These are phyloP conservation scores for Palloptera scutellata DNA, from an alignment of 2,888 invertebrate genomes.

Conservation along the genomic window DNA sequence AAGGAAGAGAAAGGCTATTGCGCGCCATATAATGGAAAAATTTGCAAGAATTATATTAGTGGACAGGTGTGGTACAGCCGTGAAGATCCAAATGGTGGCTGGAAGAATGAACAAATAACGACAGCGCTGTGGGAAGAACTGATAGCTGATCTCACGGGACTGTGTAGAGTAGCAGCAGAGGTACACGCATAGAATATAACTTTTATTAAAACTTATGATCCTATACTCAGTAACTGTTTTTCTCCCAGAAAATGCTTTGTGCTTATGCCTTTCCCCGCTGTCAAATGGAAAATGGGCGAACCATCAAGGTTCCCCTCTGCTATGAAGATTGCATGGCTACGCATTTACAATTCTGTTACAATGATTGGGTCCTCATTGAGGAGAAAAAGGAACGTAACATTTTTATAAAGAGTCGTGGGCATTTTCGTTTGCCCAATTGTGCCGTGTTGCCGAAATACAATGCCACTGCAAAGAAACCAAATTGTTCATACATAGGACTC, in stretches of 20 bases:
- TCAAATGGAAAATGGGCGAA: slow-evolving; percentile 71
- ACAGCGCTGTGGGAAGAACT: slow-evolving; percentile 86
- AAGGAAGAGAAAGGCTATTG: slow-evolving; percentile 73
- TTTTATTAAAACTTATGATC: background rate
- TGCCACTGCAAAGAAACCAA: slow-evolving; percentile 68
- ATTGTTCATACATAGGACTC: slow-evolving; percentile 85
- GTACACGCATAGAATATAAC: slow-evolving; percentile 57
- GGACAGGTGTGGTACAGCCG: slow-evolving; percentile 82
- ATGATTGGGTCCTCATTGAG: slow-evolving; percentile 91
- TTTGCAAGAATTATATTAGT: slow-evolving; percentile 74
- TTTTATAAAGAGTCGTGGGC: slow-evolving; percentile 81
- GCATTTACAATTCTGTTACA: slow-evolving; percentile 88
- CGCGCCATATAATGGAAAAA: slow-evolving; percentile 85
- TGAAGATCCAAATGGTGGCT: slow-evolving; percentile 70
- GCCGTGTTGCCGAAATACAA: slow-evolving; percentile 78
- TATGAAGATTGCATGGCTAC: slow-evolving; percentile 95
- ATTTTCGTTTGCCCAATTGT: slow-evolving; percentile 89
- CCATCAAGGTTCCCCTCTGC: slow-evolving; percentile 81
- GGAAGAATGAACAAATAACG: slow-evolving; percentile 86
- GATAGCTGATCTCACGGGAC: slow-evolving; percentile 79
- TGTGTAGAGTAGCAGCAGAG: slow-evolving; percentile 88
- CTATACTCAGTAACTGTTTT: background rate
- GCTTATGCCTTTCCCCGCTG: slow-evolving; percentile 93
- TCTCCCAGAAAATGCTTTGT: slow-evolving; percentile 79
- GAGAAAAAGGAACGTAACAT: slow-evolving; percentile 84